Percentiles rank a stretch among this genome's conserved stretches.
phyloP scores from a whole-genome alignment of 2,797 vertebrate species.

The Alca torda region DNA sequence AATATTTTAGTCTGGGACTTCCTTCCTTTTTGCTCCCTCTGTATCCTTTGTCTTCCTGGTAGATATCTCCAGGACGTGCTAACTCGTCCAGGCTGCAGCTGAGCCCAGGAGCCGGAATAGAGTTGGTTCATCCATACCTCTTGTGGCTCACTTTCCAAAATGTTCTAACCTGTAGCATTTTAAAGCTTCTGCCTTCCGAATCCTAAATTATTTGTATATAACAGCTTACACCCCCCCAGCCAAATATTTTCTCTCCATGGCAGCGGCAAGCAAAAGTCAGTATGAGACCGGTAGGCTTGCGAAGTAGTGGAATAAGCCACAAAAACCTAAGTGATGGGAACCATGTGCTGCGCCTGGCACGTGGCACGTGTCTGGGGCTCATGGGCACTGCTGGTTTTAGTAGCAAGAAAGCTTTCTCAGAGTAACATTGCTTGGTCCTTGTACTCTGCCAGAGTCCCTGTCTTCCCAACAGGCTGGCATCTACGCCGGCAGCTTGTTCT shows the following conservation, averaged over 20 bases:
- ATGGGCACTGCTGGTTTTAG: not conserved
- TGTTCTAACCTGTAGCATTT: not conserved
- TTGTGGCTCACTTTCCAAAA: not conserved
- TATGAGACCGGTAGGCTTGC: not conserved
- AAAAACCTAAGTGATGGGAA: not conserved
- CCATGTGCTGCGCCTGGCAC: not conserved
- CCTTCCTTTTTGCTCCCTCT: constrained; percentile 22
- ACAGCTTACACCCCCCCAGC: not conserved
- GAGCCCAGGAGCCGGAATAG: not conserved
- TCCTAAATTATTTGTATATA: not conserved
- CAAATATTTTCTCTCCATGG: not conserved
- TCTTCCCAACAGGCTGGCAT: not conserved
- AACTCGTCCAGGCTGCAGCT: not conserved
- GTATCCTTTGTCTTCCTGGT: constrained; percentile 1
- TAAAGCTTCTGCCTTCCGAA: not conserved
- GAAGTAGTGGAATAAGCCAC: not conserved
- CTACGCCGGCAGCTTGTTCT: not conserved
- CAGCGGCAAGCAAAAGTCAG: not conserved
- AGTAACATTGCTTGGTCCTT: not conserved
- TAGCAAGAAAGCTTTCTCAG: not conserved
- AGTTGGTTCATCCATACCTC: not conserved
- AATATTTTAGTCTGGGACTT: not conserved
- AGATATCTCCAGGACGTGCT: not conserved
- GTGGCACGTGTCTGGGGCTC: not conserved
- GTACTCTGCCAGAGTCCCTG: not conserved